Percentiles rank a stretch among this genome's conserved stretches.
phyloP scores from a whole-genome alignment of 2,888 invertebrate genomes.

The Tortricodes alternella region DNA sequence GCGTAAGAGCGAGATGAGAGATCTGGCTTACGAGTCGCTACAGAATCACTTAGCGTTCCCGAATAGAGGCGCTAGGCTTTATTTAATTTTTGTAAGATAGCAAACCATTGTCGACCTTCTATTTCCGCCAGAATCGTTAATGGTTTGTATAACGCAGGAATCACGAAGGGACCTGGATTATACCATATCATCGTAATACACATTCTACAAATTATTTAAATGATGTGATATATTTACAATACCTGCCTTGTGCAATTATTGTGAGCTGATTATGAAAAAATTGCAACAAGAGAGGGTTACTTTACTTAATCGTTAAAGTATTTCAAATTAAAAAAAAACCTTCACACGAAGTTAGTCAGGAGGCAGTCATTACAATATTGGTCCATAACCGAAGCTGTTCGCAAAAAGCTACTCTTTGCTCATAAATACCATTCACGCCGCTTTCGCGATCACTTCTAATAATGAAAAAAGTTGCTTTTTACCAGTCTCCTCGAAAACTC shows the following conservation, averaged over 20 bases:
- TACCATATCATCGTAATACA: constrained; percentile 16
- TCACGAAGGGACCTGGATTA: constrained; percentile 36
- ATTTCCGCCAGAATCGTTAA: constrained; percentile 57
- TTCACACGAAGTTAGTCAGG: too few species aligned
- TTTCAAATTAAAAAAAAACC: too few species aligned
- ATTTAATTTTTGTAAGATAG: too few species aligned
- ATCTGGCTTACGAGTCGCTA: too few species aligned
- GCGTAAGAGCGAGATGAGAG: too few species aligned
- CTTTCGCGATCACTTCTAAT: constrained; percentile 27
- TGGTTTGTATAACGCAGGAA: constrained; percentile 41
- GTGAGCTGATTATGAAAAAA: too few species aligned
- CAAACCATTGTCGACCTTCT: too few species aligned
- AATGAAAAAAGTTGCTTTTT: constrained; percentile 27
- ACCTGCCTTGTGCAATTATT: background rate
- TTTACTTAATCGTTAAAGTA: too few species aligned
- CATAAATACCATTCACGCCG: constrained; percentile 20
- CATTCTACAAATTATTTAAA: constrained; percentile 2
- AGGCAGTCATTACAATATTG: background rate
- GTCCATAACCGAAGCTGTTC: background rate
- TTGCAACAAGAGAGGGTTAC: too few species aligned
- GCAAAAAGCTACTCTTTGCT: background rate
- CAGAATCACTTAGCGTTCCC: too few species aligned
- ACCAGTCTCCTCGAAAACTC: constrained; percentile 22
- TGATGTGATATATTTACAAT: background rate
- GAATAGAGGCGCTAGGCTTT: too few species aligned